Evolutionary conservation across 2,888 invertebrate genomes (phyloP), one percentile per base, ranked within the genome.

Genomic region (Phortica magna): DNA sequence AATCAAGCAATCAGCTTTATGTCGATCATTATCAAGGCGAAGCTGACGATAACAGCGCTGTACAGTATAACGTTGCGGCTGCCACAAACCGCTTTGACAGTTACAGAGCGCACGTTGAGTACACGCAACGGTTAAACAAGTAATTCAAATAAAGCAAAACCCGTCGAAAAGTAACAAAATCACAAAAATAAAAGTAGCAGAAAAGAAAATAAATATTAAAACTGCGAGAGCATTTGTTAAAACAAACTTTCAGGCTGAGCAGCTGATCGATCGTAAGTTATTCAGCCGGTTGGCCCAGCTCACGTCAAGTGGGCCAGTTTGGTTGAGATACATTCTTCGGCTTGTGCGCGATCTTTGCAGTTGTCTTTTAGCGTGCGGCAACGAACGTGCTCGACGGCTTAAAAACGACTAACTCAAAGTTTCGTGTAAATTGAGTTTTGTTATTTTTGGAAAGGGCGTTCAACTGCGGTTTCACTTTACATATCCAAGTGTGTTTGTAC

Each of bases 1-100:
- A 83, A 87, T 84, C 84, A 85, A 82, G 81, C 82, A 80, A 85
- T 85, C 84, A 87, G 86, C 84, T 87, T 85, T 87, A 85, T 87
- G 86, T 80, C 87, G 81, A 85, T 84, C 81, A 80, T 74, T 80
- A 78, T 76, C 76, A 77, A 65, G 75, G 79, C 74, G 64, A 82
- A 73, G 48, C 70, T n/a, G 43, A 6, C 48, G 48, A 48, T 48
- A 48, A 48, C 48, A 48, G 48, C 31, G 14, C 48, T 12, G 48
- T 2, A 3, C 48, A 12, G 48, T 14, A 14, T 6, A 48, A 14
- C 48, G 14, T 14, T 12, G 48, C 14, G 9, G 10, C 48, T 12
- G 48, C 48, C 10, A 12, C 48, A 48, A 14, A 48, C 10, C 48
- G 10, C 9, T 12, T 48, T 48, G 48, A 14, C 48, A 48, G 31